Percentiles rank a stretch among this genome's conserved stretches.
Conservation (phyloP, 2,888 invertebrate species). For the Noctuana brunneofusca region DNA sequence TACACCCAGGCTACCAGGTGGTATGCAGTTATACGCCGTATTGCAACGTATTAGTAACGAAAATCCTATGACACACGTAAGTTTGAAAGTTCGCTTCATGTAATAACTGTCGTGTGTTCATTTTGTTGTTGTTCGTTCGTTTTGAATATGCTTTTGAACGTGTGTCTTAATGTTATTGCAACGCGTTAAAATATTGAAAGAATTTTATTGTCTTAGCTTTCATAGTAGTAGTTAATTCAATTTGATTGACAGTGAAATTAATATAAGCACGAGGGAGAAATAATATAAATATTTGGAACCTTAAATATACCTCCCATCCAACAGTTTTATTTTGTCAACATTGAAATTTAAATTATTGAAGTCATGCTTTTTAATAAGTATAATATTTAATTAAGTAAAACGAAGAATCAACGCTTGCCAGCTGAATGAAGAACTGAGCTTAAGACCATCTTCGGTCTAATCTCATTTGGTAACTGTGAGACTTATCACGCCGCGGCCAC, state of each 20-base stretch:
- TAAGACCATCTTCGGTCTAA: constrained; percentile 88
- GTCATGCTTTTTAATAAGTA: background rate
- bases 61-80: constrained; percentile 60
- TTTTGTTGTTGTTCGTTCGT: constrained; percentile 13
- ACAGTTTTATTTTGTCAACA: too few relatives aligned
- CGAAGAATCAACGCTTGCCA: constrained; percentile 37
- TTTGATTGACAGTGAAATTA: background rate
- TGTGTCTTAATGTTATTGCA: constrained; percentile 46
- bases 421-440: constrained; percentile 56
- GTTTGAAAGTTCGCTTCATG: constrained; percentile 49
- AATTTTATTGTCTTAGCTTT: background rate
- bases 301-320: too few relatives aligned
- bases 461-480: constrained; percentile 99
- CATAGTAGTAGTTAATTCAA: background rate
- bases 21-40: constrained; percentile 84
- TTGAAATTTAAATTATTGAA: background rate
- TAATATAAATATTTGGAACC: too few relatives aligned
- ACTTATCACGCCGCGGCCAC: constrained; percentile 65
- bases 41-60: constrained; percentile 46
- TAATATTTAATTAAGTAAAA: background rate
- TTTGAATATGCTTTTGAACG: constrained; percentile 45
- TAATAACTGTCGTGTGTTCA: constrained; percentile 37
- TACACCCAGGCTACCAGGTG: constrained; percentile 94
- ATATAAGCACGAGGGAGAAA: too few relatives aligned
- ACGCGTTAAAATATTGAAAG: background rate